phyloP scores from a whole-genome alignment of 1,140 invertebrate species.

The Dolichoris vasculosae region DNA sequence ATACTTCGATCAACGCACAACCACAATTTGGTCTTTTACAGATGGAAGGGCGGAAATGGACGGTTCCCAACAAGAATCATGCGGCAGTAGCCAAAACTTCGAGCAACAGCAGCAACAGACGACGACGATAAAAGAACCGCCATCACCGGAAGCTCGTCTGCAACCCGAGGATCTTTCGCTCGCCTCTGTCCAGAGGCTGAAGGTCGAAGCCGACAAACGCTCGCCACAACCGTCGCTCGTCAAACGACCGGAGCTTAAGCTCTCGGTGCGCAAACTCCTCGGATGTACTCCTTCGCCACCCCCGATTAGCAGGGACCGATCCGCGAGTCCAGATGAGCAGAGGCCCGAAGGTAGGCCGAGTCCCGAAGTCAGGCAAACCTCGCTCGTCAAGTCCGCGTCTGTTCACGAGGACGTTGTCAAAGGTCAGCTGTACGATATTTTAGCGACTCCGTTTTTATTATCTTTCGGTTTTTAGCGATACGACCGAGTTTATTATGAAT shows the following conservation, averaged over 20 bases:
- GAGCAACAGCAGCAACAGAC: slow-evolving; percentile 12
- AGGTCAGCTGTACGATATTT: background rate
- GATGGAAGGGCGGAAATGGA: slow-evolving; percentile 59
- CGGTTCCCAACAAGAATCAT: slow-evolving; percentile 52
- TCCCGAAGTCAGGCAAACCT: background rate
- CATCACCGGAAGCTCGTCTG: slow-evolving; percentile 64
- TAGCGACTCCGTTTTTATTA: background rate
- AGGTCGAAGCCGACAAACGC: slow-evolving; percentile 46
- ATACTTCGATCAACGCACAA: background rate
- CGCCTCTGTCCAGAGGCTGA: slow-evolving; percentile 56
- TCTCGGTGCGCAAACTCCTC: slow-evolving; percentile 67
- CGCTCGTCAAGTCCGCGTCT: background rate
- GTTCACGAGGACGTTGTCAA: slow-evolving; percentile 10
- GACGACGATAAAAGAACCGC: slow-evolving; percentile 48
- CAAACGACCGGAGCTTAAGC: slow-evolving; percentile 67
- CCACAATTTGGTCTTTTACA: slow-evolving; percentile 24
- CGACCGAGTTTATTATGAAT: no score
- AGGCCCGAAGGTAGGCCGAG: background rate
- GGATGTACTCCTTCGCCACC: slow-evolving; percentile 67
- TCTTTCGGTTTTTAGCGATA: no score
- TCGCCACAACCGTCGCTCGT: slow-evolving; percentile 47
- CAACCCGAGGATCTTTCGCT: slow-evolving; percentile 68
- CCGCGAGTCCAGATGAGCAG: slow-evolving; percentile 57
- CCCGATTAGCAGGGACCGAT: slow-evolving; percentile 57
- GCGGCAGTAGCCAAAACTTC: background rate